phyloP scores from a whole-genome alignment of 2,797 vertebrate genomes.

The Chiloscyllium punctatum region DNA sequence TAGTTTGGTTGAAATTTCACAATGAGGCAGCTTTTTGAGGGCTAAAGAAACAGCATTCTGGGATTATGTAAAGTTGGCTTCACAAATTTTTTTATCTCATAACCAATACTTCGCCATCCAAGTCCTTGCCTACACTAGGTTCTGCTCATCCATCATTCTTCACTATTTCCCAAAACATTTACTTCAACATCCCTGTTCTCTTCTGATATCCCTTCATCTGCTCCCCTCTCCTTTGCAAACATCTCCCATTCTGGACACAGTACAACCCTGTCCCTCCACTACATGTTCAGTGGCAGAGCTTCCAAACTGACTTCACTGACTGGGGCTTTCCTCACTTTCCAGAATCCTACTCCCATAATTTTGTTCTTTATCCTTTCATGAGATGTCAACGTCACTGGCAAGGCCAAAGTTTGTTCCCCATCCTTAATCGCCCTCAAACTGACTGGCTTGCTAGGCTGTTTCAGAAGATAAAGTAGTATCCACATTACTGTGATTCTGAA shows the following conservation, averaged over 20 bases:
- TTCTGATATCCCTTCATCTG: not conserved
- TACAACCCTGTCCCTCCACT: not conserved
- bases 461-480: no score
- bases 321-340: not conserved
- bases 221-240: not conserved
- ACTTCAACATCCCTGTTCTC: not conserved
- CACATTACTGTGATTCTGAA: no score
- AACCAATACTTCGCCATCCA: not conserved
- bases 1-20: not conserved
- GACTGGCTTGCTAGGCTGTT: no score
- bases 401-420: no score
- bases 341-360: not conserved
- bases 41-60: not conserved
- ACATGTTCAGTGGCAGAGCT: not conserved
- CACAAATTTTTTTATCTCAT: not conserved
- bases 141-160: not conserved
- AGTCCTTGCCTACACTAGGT: not conserved
- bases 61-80: not conserved
- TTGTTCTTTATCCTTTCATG: no score
- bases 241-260: not conserved
- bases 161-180: not conserved
- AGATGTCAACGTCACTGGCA: no score
- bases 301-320: not conserved
- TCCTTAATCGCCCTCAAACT: no score
- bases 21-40: not conserved